Percentiles rank a stretch among this genome's conserved stretches.
These are phyloP conservation scores for Cryptoblepharus egeriae DNA, from an alignment of 2,797 vertebrate genomes.

Conservation along the genomic window DNA sequence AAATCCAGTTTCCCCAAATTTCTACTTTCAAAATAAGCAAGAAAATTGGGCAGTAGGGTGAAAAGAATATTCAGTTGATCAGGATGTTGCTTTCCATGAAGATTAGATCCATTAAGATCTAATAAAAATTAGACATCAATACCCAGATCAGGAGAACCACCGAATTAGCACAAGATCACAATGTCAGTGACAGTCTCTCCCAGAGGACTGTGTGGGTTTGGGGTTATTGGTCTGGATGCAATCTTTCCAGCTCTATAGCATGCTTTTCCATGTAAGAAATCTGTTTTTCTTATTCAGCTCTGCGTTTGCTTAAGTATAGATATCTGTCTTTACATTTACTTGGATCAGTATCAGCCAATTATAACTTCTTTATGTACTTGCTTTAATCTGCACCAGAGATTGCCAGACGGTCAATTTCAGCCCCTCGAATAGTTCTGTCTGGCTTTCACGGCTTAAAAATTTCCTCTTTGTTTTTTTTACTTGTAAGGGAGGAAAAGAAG, in stretches of 20 bases:
- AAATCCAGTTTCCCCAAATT: neutral
- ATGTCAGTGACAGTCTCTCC: neutral
- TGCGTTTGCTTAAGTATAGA: neutral
- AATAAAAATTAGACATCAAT: neutral
- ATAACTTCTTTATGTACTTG: neutral
- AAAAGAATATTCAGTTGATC: neutral
- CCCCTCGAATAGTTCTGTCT: neutral
- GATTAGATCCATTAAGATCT: neutral
- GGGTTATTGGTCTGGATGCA: neutral
- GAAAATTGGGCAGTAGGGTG: neutral
- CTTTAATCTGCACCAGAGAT: neutral
- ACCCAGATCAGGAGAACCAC: neutral
- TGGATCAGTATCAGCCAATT: too few species aligned
- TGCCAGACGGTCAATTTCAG: neutral
- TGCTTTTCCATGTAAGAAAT: neutral
- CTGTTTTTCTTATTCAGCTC: neutral
- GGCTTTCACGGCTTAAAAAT: neutral
- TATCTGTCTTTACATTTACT: neutral
- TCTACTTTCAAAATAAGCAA: constrained; percentile 16
- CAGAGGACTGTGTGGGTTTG: neutral
- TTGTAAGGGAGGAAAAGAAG: neutral
- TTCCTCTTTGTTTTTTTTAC: neutral
- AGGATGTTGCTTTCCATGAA: neutral
- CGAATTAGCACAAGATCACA: neutral
- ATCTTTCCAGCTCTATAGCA: neutral